Evolutionary conservation across 2,113 vertebrate genomes (phyloP).

Genomic region (Mesitornis unicolor): DNA sequence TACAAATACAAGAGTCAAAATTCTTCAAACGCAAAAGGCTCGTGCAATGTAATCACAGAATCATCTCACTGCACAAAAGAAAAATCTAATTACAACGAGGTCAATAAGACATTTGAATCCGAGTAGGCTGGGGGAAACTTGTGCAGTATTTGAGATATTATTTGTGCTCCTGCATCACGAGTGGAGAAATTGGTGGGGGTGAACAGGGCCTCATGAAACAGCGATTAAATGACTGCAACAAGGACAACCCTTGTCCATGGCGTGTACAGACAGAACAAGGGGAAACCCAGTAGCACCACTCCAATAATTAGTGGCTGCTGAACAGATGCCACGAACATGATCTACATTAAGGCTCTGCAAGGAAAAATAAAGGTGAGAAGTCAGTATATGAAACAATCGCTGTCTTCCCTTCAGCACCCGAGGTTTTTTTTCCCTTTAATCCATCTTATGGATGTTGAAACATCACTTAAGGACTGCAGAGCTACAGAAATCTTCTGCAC

Average conservation of each 20-base stretch:
- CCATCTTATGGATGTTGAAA: background rate
- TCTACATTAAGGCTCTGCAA: accelerated
- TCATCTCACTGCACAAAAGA: background rate
- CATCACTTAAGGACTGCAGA: background rate
- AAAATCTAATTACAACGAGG: background rate
- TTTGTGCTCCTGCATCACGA: background rate
- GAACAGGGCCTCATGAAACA: background rate
- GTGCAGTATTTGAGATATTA: background rate
- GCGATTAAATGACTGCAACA: background rate
- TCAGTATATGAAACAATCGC: background rate
- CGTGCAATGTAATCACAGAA: background rate
- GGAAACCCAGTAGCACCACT: background rate
- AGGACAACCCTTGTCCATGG: background rate
- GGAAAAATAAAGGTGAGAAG: background rate
- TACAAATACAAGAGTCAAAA: background rate
- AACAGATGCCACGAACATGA: background rate
- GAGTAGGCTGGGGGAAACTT: background rate
- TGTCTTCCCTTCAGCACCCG: background rate
- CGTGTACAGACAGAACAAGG: no score
- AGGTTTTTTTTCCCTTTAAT: background rate
- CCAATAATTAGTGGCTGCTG: background rate
- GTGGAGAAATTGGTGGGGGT: accelerated
- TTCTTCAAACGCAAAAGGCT: background rate
- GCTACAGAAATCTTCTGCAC: background rate
- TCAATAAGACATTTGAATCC: background rate